phyloP scores from a whole-genome alignment of 2,888 invertebrate species.

The Lycocerus yunnanus region DNA sequence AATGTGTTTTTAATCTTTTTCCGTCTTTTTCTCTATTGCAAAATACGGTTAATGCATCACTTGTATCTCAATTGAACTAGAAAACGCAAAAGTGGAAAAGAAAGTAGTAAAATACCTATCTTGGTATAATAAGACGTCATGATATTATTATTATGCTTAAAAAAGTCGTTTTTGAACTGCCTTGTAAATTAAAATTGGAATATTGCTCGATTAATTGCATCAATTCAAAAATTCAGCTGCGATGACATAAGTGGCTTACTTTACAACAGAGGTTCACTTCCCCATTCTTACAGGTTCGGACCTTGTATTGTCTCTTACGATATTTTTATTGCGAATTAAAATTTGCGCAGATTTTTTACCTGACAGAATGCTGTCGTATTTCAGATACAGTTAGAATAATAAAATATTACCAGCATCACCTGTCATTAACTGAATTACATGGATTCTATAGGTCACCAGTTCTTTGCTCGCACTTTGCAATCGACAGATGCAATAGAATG shows the following conservation, averaged over 20 bases:
- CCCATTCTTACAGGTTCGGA: neutral
- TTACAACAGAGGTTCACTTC: neutral
- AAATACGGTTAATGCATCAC: neutral
- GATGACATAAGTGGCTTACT: neutral
- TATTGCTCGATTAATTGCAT: neutral
- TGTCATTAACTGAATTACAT: constrained; percentile 12
- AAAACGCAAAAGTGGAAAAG: neutral
- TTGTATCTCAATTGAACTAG: neutral
- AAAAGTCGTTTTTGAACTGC: neutral
- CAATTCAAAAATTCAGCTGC: neutral
- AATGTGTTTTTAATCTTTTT: neutral
- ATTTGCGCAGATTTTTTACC: constrained; percentile 5
- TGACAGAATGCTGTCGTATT: constrained; percentile 14
- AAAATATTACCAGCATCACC: constrained; percentile 6
- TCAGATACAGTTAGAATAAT: constrained; percentile 22
- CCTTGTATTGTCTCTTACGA: neutral
- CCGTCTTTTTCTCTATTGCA: neutral
- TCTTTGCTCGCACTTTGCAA: neutral
- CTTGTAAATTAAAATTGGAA: neutral
- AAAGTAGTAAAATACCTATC: neutral
- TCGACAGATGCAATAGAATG: neutral
- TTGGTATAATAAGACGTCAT: neutral
- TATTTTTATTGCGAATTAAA: neutral
- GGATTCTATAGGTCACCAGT: constrained; percentile 15
- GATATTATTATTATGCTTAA: neutral